Base-by-base conservation (phyloP, 2,888 invertebrate genomes). In the Pristionchus mayeri region DNA sequence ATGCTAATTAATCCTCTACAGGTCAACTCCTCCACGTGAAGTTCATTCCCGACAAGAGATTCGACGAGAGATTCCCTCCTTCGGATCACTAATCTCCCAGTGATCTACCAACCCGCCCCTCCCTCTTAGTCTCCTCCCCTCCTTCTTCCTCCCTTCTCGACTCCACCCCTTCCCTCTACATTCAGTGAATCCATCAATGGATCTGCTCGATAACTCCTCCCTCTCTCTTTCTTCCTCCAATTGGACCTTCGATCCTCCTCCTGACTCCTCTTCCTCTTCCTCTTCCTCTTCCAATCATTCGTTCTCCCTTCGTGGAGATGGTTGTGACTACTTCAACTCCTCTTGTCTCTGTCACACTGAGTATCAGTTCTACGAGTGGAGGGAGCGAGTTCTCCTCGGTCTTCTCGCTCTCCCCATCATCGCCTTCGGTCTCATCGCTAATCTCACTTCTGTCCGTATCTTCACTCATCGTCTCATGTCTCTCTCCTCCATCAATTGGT, bases 391-490 rank as follows among this genome's bases (percentile, higher is more conserved):
- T 21, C 57, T 90, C 11, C 86, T 90, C 13, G 91, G 91, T 11
- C 86, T 91, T 6, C 84, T 91, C 54, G 90, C 90, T 16, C 85
- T 90, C 27, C 90, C 90, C 13, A 88, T 91, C 84, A 89, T 91
- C 54, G 86, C 87, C 84, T 91, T 90, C 84, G 91, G 91, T 1
- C 86, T 91, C 27, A 86, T 88, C 37, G 90, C 91, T 21, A 91
- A 91, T 81, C 82, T 91, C 21, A 88, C 90, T 4, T 90, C 90
- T 0, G 88, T 91, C 37, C 86, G 90, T 13, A 90, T 91, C 78
- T 91, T 91, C 87, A 90, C 90, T 3, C 91, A 91, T 86, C 88
- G 88, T 27, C 87, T 91, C 21, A 91, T 91, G 91, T 86, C 88
- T 7, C 85, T 86, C 30, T 90, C 90, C 0, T 89, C 89, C 27